These are phyloP conservation scores for Bicyclus anynana DNA, from an alignment of 1,140 invertebrate species.

Conservation along the genomic window DNA sequence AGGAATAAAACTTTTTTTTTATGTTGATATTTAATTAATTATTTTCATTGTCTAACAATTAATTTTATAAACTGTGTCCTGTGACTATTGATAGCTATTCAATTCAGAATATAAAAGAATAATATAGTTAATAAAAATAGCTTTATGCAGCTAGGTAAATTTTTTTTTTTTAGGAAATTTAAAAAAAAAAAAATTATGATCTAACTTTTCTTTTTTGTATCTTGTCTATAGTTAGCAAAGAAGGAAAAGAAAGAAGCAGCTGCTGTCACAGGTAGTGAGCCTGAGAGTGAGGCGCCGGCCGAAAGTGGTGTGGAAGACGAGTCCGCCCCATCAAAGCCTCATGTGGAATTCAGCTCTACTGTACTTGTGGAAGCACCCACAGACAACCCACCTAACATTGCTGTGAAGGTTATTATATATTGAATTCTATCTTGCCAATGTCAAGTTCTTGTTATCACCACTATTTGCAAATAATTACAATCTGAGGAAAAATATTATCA, in stretches of 20 bases:
- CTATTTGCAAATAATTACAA: background rate
- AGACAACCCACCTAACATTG: constrained; percentile 55
- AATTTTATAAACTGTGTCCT: too few relatives aligned
- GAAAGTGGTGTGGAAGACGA: constrained; percentile 72
- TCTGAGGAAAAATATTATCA: background rate
- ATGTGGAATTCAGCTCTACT: constrained; percentile 66
- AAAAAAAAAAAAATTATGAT: too few relatives aligned
- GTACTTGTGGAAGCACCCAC: constrained; percentile 59
- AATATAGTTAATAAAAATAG: too few relatives aligned
- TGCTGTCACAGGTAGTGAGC: constrained; percentile 54
- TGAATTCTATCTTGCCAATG: background rate
- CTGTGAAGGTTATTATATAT: constrained; percentile 35
- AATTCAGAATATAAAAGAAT: too few relatives aligned
- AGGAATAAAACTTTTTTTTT: too few relatives aligned
- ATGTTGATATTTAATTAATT: too few relatives aligned
- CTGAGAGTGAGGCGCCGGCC: constrained; percentile 63
- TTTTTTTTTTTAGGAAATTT: too few relatives aligned
- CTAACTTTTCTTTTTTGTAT: too few relatives aligned
- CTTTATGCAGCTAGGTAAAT: too few relatives aligned
- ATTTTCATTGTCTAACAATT: too few relatives aligned
- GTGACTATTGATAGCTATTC: too few relatives aligned
- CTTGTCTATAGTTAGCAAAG: constrained; percentile 50
- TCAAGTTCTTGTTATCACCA: background rate
- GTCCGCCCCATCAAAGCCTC: constrained; percentile 40
- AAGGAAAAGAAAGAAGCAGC: constrained; percentile 65